These are phyloP conservation scores for Phataginus tetradactyla DNA, from an alignment of 2,797 vertebrate species.

Conservation along the genomic window DNA sequence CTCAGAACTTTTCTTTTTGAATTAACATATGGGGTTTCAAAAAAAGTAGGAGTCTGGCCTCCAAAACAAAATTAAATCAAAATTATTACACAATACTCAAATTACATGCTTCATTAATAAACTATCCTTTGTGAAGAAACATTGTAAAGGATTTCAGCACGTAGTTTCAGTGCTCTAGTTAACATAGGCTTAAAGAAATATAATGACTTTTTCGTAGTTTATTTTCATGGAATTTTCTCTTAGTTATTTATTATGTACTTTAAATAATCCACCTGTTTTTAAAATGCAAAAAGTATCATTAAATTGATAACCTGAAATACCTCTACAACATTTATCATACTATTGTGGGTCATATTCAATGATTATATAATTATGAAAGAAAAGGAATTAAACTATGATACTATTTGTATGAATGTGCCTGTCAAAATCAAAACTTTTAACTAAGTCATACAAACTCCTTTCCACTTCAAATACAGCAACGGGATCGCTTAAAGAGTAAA, in stretches of 20 bases:
- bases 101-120: neutral
- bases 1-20: constrained; percentile 10
- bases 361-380: constrained; percentile 7
- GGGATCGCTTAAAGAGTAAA: neutral
- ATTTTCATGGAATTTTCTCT: neutral
- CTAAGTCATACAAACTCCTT: constrained; percentile 7
- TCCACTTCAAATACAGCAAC: constrained; percentile 35
- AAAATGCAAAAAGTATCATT: constrained; percentile 12
- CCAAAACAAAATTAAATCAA: neutral
- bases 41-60: neutral
- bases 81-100: neutral
- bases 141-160: neutral
- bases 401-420: neutral
- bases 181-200: neutral
- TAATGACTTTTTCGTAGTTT: neutral
- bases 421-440: constrained; percentile 48
- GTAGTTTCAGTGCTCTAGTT: neutral
- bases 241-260: neutral
- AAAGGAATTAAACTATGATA: constrained; percentile 49
- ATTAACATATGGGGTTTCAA: neutral
- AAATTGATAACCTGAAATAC: neutral
- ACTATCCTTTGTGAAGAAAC: neutral
- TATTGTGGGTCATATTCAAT: neutral
- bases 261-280: neutral
- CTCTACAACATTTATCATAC: neutral